Evolutionary conservation across 2,113 vertebrate species (phyloP), one percentile per base, ranked within the genome.

Genomic region (Catagonus wagneri): DNA sequence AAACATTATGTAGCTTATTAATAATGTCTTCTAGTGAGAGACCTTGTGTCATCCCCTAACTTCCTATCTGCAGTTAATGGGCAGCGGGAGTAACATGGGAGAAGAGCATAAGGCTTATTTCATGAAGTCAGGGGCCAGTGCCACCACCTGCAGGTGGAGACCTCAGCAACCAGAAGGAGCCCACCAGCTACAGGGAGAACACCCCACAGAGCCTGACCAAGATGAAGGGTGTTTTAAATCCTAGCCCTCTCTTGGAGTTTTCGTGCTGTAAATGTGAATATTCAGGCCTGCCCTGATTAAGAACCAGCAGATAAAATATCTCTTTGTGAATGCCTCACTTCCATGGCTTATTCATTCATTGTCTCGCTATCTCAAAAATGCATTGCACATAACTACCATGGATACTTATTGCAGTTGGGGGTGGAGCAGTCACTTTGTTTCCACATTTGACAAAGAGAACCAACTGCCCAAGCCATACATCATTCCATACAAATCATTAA

Each of bases 241-340:
- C 39, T 15, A 93, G 54, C 16, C 52, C 32, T 66, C 19, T 23
- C 39, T 88, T 93, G 94, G 27, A 4, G n/a, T 32, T 96, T 88
- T 79, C 68, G n/a, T 74, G n/a, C 61, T 84, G 10, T 93, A 96
- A 97, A 76, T 97, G 61, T 90, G 85, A 97, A 94, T 96, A 92
- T 72, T 94, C 61, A 89, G 83, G 68, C 93, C 63, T 96, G 72
- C 50, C 68, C 85, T 96, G 85, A 93, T 95, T 93, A 96, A 96
- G 27, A 92, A 44, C 1, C 36, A 84, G 79, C 34, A 96, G 80
- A 95, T 65, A 95, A 92, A 95, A 87, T 92, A 36, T 61, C 52
- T 94, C 90, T 88, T 96, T 97, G 71, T 97, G 78, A 93, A 83
- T 81, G 84, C 56, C 23, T 86, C 63, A 83, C 71, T 89, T 88